Percentiles rank a stretch among this genome's conserved stretches.
phyloP scores from a whole-genome alignment of 2,113 vertebrate species.

The Passer domesticus region DNA sequence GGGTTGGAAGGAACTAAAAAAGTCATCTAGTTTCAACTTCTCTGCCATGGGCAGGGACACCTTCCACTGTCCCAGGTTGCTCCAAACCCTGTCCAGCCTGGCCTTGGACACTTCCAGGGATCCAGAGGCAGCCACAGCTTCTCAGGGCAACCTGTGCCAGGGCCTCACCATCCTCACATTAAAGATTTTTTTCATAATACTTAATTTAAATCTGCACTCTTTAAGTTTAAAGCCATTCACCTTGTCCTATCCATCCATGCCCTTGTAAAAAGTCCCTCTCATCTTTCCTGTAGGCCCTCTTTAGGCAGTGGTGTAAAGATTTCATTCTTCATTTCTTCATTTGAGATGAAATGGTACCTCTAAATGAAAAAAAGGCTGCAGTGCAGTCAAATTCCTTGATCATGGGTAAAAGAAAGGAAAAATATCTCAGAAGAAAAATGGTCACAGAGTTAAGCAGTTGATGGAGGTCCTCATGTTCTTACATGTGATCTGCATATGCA shows the following conservation, averaged over 20 bases:
- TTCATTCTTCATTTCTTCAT: background rate
- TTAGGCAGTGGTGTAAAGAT: background rate
- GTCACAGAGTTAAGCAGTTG: background rate
- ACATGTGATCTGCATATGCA: background rate
- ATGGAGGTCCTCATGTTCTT: background rate
- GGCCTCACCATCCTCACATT: fast-evolving
- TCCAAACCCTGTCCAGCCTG: fast-evolving
- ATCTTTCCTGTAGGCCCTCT: background rate
- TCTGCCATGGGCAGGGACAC: background rate
- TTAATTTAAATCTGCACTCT: background rate
- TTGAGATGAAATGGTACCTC: background rate
- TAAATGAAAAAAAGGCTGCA: background rate
- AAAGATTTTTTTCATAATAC: background rate
- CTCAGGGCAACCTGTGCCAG: fast-evolving
- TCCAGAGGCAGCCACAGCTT: background rate
- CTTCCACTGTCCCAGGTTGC: fast-evolving
- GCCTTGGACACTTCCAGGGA: background rate
- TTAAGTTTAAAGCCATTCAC: background rate
- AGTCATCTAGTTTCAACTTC: fast-evolving
- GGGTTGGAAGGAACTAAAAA: background rate
- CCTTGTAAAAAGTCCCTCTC: background rate
- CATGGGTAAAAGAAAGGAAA: background rate
- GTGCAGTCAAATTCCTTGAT: background rate
- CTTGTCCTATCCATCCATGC: background rate
- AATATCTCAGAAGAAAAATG: background rate